phyloP scores from a whole-genome alignment of 2,797 vertebrate genomes.

The Trachurus trachurus region DNA sequence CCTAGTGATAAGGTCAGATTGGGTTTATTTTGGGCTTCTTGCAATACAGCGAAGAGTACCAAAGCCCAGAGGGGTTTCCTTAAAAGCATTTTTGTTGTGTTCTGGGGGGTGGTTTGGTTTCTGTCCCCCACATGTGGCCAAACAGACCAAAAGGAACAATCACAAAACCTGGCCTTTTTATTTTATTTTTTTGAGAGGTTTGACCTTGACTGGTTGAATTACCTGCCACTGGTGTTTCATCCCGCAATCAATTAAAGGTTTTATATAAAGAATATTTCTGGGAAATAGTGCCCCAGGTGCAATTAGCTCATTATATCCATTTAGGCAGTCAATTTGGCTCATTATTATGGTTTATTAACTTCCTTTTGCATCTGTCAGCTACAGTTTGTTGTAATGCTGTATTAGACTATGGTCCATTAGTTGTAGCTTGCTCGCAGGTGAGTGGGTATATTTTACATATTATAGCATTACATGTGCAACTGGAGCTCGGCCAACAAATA shows the following conservation, averaged over 20 bases:
- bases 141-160: slow-evolving; percentile 2
- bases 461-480: background rate
- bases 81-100: slow-evolving; percentile 70
- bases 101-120: slow-evolving; percentile 23
- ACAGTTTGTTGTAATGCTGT: background rate
- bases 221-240: background rate
- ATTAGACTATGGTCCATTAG: background rate
- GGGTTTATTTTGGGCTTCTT: slow-evolving; percentile 68
- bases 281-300: background rate
- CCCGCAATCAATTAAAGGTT: background rate
- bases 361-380: background rate
- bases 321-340: background rate
- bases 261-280: background rate
- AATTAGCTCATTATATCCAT: background rate
- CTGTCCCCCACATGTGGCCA: slow-evolving; percentile 8
- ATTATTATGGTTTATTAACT: background rate
- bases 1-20: slow-evolving; percentile 69
- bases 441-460: background rate
- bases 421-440: background rate
- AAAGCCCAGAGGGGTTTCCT: slow-evolving; percentile 48
- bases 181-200: slow-evolving; percentile 27
- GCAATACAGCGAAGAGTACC: slow-evolving; percentile 27
- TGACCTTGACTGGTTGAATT: slow-evolving; percentile 35
- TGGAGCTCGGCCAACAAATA: background rate
- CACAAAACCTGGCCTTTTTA: slow-evolving; percentile 8